Conservation (phyloP, 2,113 vertebrate species). For the Ophiodon elongatus region DNA sequence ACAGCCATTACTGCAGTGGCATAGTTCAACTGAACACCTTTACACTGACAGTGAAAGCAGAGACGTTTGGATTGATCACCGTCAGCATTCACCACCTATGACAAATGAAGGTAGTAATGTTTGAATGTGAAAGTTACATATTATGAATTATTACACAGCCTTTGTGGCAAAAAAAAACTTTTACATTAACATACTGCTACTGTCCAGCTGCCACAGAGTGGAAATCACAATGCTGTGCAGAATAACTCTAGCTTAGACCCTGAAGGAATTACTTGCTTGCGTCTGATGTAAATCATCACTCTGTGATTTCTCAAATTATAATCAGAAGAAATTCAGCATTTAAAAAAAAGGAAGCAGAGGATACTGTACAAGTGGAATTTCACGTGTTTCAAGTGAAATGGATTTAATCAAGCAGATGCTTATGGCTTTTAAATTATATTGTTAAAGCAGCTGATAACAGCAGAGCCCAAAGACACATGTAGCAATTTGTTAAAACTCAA, state of each 20-base stretch:
- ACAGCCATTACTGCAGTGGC: neutral
- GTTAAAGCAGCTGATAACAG: neutral
- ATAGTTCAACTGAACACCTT: neutral
- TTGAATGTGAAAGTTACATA: constrained; percentile 1
- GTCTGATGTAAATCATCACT: neutral
- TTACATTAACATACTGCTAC: neutral
- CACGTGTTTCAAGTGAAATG: neutral
- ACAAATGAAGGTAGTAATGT: neutral
- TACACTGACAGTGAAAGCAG: neutral
- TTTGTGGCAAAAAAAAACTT: neutral
- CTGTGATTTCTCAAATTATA: neutral
- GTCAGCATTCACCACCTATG: neutral
- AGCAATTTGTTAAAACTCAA: neutral
- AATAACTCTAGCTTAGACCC: neutral
- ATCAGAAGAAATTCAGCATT: neutral
- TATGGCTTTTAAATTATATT: neutral
- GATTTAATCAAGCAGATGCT: neutral
- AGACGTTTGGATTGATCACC: neutral
- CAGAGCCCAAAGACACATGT: neutral
- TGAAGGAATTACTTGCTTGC: too few species aligned
- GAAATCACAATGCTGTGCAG: neutral
- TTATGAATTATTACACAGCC: neutral
- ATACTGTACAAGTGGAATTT: neutral
- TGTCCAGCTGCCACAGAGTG: neutral
- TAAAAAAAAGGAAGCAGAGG: neutral